Base-by-base conservation (phyloP, 1,140 invertebrate genomes). In the Amphibalanus amphitrite region DNA sequence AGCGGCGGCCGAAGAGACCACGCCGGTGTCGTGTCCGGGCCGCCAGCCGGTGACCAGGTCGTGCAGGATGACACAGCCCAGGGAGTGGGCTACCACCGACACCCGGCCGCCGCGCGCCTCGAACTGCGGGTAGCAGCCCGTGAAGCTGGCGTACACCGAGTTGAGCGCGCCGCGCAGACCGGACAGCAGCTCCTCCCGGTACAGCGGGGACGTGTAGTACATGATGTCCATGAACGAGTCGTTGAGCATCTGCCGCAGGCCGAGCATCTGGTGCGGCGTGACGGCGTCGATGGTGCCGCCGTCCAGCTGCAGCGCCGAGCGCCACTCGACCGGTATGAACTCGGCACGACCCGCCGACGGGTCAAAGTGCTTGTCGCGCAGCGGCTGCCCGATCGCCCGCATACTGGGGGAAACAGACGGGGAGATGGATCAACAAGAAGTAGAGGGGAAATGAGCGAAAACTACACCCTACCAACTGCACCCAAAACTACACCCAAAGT, bases 41-140 rank as follows among this genome's bases (percentile, higher is more conserved):
- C 84, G 83, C 86, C 87, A 90, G 29, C 87, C 86, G 38, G 87
- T 90, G 38, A 91, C 83, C 74, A 91, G 89, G 77, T 91, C 89
- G 78, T 90, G 91, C 0, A 86, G 84, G 73, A 91, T 90, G 33
- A 91, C 89, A 80, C 86, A 88, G 70, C 89, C 89, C n/a, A 91
- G 79, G 3, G 89, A 91, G 81, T 91, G 90, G 33, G 88, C 89
- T 59, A 90, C 82, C 70, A 90, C 84, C 47, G 88, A 90, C 28
- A 91, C 85, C 78, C 88, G 87, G 29, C 88, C 88, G 74, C 85
- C 84, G 81, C 85, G 87, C 28, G 81, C 81, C 74, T 81, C 79
- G 77, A 85, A 85, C 75, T 83, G 81, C 3, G 89, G 89, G 81
- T 91, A 88, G 72, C 88, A 83, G 74, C 83, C 83, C 70, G 85